These are phyloP conservation scores for Balaeniceps rex DNA, from an alignment of 2,113 vertebrate species.

Conservation along the genomic window DNA sequence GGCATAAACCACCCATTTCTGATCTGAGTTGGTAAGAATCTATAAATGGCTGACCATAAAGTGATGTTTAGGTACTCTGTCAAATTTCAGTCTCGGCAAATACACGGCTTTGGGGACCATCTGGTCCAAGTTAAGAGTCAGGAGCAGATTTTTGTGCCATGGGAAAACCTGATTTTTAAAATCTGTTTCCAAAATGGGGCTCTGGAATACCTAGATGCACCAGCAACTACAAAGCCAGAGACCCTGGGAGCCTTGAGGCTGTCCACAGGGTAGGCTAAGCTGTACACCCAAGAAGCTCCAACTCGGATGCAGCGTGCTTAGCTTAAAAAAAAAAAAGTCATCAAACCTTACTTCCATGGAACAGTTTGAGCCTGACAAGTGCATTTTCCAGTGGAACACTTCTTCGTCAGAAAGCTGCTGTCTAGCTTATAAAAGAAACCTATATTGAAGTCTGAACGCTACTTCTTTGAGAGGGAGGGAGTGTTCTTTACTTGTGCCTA, in stretches of 20 bases:
- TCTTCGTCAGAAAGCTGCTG: not conserved
- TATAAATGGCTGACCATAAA: not conserved
- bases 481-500: not conserved
- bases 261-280: not conserved
- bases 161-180: not conserved
- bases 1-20: not conserved
- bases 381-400: slow-evolving; percentile 54
- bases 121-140: slow-evolving; percentile 7
- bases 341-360: slow-evolving; percentile 2
- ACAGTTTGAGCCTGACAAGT: slow-evolving; percentile 28
- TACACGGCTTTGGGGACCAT: not conserved
- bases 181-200: not conserved
- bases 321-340: not conserved
- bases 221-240: not conserved
- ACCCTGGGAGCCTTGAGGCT: not conserved
- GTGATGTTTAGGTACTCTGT: not conserved
- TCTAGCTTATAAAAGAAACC: slow-evolving; percentile 23
- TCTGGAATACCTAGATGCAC: not conserved
- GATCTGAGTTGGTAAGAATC: not conserved
- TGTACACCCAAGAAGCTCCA: not conserved
- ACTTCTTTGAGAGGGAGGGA: not conserved
- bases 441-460: not conserved
- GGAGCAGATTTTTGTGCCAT: not conserved
- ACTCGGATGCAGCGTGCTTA: accelerated
- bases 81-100: not conserved